A percentile compares a stretch with the other conserved stretches of the same genome.
Conservation (phyloP, 2,797 vertebrate genomes). For the Sebastolobus alascanus region DNA sequence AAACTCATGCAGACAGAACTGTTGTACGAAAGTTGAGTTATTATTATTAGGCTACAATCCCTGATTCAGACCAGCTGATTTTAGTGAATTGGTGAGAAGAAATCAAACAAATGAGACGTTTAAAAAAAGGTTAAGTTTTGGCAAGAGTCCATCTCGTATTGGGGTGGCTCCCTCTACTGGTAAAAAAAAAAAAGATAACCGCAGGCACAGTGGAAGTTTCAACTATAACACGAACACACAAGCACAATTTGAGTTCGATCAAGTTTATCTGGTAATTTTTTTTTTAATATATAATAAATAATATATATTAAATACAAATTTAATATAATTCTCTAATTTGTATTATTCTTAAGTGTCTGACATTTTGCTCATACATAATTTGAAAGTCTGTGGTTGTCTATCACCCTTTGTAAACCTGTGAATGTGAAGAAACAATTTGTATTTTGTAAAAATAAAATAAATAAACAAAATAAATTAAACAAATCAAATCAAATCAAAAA, state of each 20-base stretch:
- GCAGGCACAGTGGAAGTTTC: background rate
- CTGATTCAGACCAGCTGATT: background rate
- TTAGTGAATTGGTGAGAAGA: background rate
- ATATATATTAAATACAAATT: too few species aligned
- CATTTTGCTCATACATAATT: too few species aligned
- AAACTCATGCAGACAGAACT: background rate
- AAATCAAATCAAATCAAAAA: too few species aligned
- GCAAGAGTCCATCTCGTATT: background rate
- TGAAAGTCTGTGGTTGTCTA: background rate
- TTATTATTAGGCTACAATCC: too few species aligned
- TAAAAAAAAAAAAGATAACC: background rate
- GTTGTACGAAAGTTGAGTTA: rapidly evolving
- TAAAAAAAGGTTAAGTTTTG: background rate
- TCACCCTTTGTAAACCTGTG: background rate
- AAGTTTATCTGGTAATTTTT: background rate
- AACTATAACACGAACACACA: too few species aligned
- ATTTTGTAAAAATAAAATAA: too few species aligned
- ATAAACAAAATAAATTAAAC: background rate
- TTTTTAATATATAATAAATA: too few species aligned
- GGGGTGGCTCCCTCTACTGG: slow-evolving; percentile 16
- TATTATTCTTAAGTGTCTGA: too few species aligned
- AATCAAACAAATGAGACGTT: background rate
- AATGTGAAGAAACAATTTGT: background rate
- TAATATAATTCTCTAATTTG: too few species aligned
- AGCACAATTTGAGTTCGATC: background rate